phyloP scores from a whole-genome alignment of 2,113 vertebrate genomes.

The Otus sunia region DNA sequence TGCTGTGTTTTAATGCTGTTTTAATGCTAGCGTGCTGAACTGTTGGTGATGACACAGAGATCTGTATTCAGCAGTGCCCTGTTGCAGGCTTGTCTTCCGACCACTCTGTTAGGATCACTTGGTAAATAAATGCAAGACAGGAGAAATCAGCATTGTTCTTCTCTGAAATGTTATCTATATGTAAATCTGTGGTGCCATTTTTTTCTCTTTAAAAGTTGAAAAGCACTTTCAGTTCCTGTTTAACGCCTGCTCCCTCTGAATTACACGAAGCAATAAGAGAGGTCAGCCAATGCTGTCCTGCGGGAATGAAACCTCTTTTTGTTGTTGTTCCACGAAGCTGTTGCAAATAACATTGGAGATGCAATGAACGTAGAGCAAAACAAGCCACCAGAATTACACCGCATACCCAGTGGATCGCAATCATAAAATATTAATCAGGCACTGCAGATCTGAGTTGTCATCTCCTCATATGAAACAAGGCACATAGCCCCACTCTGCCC shows the following conservation, averaged over 20 bases:
- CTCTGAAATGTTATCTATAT: conserved; percentile 27
- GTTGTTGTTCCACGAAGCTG: neutral
- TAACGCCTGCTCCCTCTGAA: conserved; percentile 1
- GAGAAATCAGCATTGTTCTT: neutral
- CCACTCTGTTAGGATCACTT: neutral
- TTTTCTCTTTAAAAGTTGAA: neutral
- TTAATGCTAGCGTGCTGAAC: neutral
- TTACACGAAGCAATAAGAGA: conserved; percentile 11
- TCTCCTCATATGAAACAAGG: conserved; percentile 36
- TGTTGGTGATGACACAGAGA: neutral
- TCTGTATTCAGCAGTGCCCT: neutral
- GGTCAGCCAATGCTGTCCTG: conserved; percentile 13
- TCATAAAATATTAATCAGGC: conserved; percentile 77
- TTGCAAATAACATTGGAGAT: conserved; percentile 40
- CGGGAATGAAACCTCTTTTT: neutral
- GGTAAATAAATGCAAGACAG: neutral
- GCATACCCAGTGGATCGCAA: conserved; percentile 67
- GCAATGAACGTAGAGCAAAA: neutral
- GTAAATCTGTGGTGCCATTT: neutral
- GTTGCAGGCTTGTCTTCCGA: neutral
- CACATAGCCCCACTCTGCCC: neutral
- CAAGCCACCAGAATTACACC: conserved; percentile 51
- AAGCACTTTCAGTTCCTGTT: conserved; percentile 7
- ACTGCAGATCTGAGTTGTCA: conserved; percentile 69
- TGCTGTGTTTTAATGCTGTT: neutral